Base-by-base conservation (phyloP, 2,113 vertebrate species). In the Dromas ardeola region DNA sequence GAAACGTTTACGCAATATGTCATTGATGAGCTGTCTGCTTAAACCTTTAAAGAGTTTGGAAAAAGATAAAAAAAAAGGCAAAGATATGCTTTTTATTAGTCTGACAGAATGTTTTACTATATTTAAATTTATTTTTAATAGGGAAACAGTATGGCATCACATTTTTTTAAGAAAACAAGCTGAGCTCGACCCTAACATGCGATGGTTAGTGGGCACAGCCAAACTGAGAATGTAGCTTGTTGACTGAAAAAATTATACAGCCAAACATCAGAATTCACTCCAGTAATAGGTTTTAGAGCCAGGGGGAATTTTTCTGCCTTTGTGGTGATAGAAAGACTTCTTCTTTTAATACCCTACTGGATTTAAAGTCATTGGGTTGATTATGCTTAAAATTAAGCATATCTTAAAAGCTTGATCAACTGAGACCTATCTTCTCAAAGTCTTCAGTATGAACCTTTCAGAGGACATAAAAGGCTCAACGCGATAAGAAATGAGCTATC, bases 21-120 rank as follows among this genome's bases (percentile, higher is more conserved):
- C 96, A 89, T 27, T 90, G 91, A 91, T 89, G 92, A 94, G 91
- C 85, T 92, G 83, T 67, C 91, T 95, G 90, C 95, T 92, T 87
- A 87, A 94, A 85, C 11, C 11, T 82, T 95, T 83, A 65, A 95
- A 93, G 93, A 55, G 62, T 91, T 89, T 70, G 70, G 77, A 14
- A 69, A 79, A 95, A 86, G 61, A 81, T 2, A 32, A 55, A 82
- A 92, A 91, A 90, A 63, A 43, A 32, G 58, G 38, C 82, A 58
- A 61, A 83, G 81, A 23, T 38, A 19, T 0, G n/a, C 10, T 45
- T 97, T 81, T 82, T 73, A 69, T 81, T 77, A 76, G 55, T 10
- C 73, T 91, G 95, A 45, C 71, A 86, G 74, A 49, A 59, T 5
- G 40, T 22, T 83, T 69, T 62, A 62, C 38, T 70, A 4, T 58